Evolutionary conservation across 2,797 vertebrate species (phyloP).

Genomic region (Characodon lateralis): DNA sequence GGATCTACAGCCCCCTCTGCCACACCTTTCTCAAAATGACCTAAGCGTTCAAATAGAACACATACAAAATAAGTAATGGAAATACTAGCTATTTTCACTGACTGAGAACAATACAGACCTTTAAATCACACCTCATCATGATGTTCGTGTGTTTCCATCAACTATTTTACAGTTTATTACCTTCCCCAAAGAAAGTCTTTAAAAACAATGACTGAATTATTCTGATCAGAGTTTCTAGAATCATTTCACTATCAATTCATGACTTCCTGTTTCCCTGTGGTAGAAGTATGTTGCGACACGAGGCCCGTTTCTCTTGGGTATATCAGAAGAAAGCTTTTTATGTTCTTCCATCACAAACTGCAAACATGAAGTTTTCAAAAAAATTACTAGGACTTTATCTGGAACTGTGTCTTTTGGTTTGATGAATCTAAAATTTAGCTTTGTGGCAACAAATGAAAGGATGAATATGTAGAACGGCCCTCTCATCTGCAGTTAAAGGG

Average conservation of each 20-base stretch:
- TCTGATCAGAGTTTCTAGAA: background rate
- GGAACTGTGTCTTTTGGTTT: background rate
- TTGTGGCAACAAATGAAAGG: background rate
- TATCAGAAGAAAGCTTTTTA: background rate
- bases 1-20: slow-evolving; percentile 91
- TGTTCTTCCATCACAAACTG: background rate
- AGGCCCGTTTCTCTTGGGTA: background rate
- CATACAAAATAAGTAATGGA: background rate
- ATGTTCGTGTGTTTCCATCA: no score
- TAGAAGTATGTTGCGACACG: background rate
- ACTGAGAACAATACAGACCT: background rate
- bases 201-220: background rate
- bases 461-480: background rate
- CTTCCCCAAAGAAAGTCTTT: background rate
- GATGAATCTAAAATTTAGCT: background rate
- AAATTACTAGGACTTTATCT: background rate
- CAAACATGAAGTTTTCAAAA: background rate
- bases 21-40: slow-evolving; percentile 91
- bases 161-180: no score
- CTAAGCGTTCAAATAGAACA: slow-evolving; percentile 68
- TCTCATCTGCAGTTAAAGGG: background rate
- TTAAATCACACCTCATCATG: background rate
- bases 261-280: background rate
- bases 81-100: background rate
- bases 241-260: background rate